Base-by-base conservation (phyloP, 1,140 invertebrate genomes). In the Orius insidiosus region DNA sequence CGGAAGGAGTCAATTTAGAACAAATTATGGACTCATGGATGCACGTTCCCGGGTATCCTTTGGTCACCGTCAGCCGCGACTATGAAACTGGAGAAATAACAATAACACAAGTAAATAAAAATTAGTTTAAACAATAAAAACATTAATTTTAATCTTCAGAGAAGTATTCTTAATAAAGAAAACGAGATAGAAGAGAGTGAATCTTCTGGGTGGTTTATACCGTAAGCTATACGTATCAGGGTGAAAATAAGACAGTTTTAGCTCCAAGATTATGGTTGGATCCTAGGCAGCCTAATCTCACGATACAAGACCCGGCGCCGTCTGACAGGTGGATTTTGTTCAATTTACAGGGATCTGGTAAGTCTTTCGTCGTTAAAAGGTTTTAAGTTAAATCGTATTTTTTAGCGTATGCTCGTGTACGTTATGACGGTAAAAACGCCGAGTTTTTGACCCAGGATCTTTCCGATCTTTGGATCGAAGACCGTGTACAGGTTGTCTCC, bases 401-500 rank as follows among this genome's bases (percentile, higher is more conserved):
- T 40, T 6, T 61, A 68, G 79, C 78, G 9, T 72, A 82, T 32
- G 55, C 79, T 60, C 67, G 80, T 51, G 77, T 85, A 1, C 78
- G 78, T 57, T 86, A 86, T 61, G 80, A 84, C 55, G 53, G 63
- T 3, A 59, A 63, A n/a, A 79, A 77, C 58, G 85, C 35, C 38
- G 30, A 32, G 1, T 40, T 33, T 9, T 32, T 48, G 7, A 15
- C 38, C 3, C 31, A 48, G 7, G 46, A 48, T 30, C 33, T 48
- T n/a, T 32, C 31, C 5, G 15, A 32, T 2, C 32, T 48, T 11
- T 40, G 38, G 30, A n/a, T 42, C 8, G 38, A 41, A 6, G 46
- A 82, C 53, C 60, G 84, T 36, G 81, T 83, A 0, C 85, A 89
- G 61, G 63, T 89, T 2, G 67, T 90, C 18, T 75, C 81, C 30